phyloP scores from a whole-genome alignment of 30 jellyfish, hydroid and myxozoan genomes.

The Hydra vulgaris region DNA sequence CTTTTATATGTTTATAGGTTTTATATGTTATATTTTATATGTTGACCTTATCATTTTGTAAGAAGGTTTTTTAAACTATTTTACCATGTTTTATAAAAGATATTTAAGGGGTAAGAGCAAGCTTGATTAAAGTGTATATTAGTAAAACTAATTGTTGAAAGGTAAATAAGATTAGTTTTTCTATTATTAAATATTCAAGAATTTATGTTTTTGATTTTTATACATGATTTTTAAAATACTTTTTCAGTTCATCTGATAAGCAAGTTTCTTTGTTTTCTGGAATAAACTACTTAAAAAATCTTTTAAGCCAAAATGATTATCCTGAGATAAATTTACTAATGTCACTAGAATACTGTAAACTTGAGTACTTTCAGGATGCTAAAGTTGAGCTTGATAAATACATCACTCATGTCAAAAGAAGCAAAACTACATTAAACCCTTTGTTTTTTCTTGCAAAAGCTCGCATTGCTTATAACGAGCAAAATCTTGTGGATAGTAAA shows the following conservation, averaged over 20 bases:
- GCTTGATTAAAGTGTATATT: no score
- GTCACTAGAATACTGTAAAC: conserved; percentile 12
- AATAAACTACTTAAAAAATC: not conserved
- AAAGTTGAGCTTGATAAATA: not conserved
- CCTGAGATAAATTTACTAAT: conserved; percentile 1
- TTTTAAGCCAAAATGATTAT: not conserved
- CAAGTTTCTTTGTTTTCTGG: not conserved
- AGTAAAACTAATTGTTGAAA: no score
- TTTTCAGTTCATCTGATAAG: not conserved
- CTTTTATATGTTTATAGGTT: no score
- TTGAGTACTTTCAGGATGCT: conserved; percentile 4
- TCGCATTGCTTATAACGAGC: not conserved
- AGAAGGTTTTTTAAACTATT: no score
- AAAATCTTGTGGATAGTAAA: not conserved
- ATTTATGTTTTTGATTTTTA: no score
- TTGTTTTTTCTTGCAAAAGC: conserved; percentile 11
- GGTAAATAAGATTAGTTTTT: no score
- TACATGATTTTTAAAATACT: no score
- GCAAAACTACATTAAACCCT: not conserved
- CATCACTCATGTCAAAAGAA: not conserved
- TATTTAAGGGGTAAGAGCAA: no score
- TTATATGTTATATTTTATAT: no score
- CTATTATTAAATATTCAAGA: no score
- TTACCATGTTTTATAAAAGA: no score
- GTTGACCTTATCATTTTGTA: no score